Percentiles rank a stretch among this genome's conserved stretches.
Conservation (phyloP, 2,797 vertebrate species). For the Cottoperca gobio region DNA sequence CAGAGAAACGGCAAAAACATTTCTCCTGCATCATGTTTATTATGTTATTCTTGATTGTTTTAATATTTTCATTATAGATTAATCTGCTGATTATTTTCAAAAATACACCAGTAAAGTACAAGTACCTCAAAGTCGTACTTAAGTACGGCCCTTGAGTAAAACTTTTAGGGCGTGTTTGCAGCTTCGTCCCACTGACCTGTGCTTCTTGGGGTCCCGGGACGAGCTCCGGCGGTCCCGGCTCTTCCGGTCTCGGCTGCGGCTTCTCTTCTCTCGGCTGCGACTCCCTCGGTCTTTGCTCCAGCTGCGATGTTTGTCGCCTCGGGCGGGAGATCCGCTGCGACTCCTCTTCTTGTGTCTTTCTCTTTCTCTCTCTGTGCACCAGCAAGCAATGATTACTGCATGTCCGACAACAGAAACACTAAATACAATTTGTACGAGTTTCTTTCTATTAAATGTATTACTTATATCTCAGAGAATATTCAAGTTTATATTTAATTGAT, state of each 20-base stretch:
- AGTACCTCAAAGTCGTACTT: no score
- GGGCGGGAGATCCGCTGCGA: conserved; percentile 71
- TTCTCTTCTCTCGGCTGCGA: conserved; percentile 84
- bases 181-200: conserved; percentile 70
- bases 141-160: no score
- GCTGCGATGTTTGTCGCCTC: conserved; percentile 78
- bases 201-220: conserved; percentile 84
- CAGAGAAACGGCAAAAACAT: neutral
- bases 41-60: no score
- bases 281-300: conserved; percentile 84
- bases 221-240: conserved; percentile 80
- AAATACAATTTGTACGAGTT: no score
- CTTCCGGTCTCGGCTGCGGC: conserved; percentile 78
- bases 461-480: no score
- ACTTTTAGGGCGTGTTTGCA: no score
- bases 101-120: no score
- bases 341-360: conserved; percentile 82
- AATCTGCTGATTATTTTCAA: no score
- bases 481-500: no score
- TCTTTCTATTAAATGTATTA: no score
- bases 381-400: neutral
- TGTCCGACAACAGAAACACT: no score
- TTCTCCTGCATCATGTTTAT: neutral
- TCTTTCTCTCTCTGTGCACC: conserved; percentile 77
- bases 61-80: no score